phyloP scores from a whole-genome alignment of 2,113 vertebrate species.

The Megaleporinus macrocephalus region DNA sequence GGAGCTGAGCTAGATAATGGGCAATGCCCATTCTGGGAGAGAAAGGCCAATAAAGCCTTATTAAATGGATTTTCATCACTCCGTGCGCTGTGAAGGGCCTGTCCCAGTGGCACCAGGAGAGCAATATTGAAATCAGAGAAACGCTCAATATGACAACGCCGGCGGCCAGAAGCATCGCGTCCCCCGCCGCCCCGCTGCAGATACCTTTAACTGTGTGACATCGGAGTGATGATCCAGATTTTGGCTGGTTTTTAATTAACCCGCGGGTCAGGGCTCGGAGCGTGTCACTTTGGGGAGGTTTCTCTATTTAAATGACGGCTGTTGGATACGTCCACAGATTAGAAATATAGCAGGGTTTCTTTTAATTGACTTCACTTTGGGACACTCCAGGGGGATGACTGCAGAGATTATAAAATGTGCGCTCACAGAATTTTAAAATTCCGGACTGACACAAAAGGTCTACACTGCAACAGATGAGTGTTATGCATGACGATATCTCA shows the following conservation, averaged over 20 bases:
- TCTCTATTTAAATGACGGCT: constrained; percentile 69
- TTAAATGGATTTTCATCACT: constrained; percentile 62
- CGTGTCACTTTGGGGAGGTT: constrained; percentile 72
- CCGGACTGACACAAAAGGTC: not conserved
- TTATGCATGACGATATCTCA: not conserved
- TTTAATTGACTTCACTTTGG: constrained; percentile 73
- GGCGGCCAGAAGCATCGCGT: constrained; percentile 71
- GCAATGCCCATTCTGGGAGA: constrained; percentile 49
- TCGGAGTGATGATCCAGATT: constrained; percentile 71
- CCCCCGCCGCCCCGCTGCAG: constrained; percentile 52
- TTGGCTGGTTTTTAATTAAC: constrained; percentile 80
- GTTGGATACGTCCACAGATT: constrained; percentile 70
- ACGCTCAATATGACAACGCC: constrained; percentile 74
- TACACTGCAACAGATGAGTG: not conserved
- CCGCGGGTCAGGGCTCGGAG: constrained; percentile 77
- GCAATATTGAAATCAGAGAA: constrained; percentile 44
- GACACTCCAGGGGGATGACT: constrained; percentile 6
- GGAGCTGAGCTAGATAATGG: constrained; percentile 52
- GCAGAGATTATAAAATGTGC: not conserved
- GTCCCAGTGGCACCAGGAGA: constrained; percentile 56
- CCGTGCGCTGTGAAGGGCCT: constrained; percentile 52
- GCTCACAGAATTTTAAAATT: constrained; percentile 10
- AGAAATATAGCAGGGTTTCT: constrained; percentile 65
- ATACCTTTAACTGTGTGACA: constrained; percentile 55
- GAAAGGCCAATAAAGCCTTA: constrained; percentile 66